Base-by-base conservation (phyloP, 2,113 vertebrate species). In the Caretta caretta region DNA sequence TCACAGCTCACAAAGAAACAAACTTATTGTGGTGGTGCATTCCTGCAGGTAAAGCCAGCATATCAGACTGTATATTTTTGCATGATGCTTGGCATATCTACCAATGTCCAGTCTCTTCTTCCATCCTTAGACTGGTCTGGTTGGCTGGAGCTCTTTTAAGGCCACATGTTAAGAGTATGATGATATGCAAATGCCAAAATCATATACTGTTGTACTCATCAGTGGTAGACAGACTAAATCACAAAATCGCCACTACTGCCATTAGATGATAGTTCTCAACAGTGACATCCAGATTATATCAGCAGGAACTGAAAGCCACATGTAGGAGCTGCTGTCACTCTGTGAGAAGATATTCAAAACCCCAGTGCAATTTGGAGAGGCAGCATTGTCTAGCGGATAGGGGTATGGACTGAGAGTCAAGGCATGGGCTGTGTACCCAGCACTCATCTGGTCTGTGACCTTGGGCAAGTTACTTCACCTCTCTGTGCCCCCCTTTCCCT, bases 1-100 rank as follows among this genome's bases (percentile, higher is more conserved):
- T 89, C 99, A 99, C 90, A 99, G 99, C 93, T 99, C 99, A 6
- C 99, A 99, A 97, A 99, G 99, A 96, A 99, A 99, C 98, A 99
- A 99, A 91, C 98, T 99, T 51, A 98, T 99, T 42, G 99, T 99
- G 80, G 99, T 99, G 8, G 99, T 99, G 57, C 99, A 99, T 91
- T 93, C 96, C 95, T 99, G 99, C 98, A 99, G 99, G 99, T 99
- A 94, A 95, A 99, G 35, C 24, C 48, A 27, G 48, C 83, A 48
- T 82, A 14, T 2, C 25, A 20, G 10, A 8, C 56, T 88, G 35
- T 2, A 46, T 49, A 86, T 90, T 46, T 94, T 19, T 4, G 7
- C 3, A 0, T 65, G 29, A 82, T 86, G 78, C 7, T 51, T 17
- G 79, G 17, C 65, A 46, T 78, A 86, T 3, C n/a, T 88, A 54